phyloP scores from a whole-genome alignment of 2,888 invertebrate species.

The Caradrina clavipalpis region DNA sequence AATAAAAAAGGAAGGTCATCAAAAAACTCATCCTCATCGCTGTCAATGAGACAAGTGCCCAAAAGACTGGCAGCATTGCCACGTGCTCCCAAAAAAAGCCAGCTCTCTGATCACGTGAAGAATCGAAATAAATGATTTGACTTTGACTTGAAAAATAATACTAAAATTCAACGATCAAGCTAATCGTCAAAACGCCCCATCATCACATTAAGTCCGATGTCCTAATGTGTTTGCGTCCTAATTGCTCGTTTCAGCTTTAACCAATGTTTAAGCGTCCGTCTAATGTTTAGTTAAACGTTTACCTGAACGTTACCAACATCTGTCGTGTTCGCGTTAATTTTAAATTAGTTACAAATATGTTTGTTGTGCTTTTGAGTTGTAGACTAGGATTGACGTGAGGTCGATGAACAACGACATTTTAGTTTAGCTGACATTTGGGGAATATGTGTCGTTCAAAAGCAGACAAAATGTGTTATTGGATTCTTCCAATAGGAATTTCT shows the following conservation, averaged over 20 bases:
- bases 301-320: conserved; percentile 51
- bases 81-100: too few relatives aligned
- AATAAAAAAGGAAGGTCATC: too few relatives aligned
- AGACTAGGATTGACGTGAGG: background rate
- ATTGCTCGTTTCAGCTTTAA: conserved; percentile 48
- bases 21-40: too few relatives aligned
- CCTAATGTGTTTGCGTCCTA: conserved; percentile 44
- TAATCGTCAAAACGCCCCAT: conserved; percentile 16
- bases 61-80: too few relatives aligned
- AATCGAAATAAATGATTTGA: too few relatives aligned
- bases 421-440: too few relatives aligned
- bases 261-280: conserved; percentile 41
- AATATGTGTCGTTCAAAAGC: too few relatives aligned
- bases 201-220: conserved; percentile 33
- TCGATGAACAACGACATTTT: too few relatives aligned
- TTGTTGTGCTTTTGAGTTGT: conserved; percentile 5
- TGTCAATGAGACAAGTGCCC: too few relatives aligned
- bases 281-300: conserved; percentile 48
- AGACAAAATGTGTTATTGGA: too few relatives aligned
- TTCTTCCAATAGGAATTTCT: too few relatives aligned
- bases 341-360: conserved; percentile 45
- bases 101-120: too few relatives aligned
- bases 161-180: background rate
- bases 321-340: conserved; percentile 40
- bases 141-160: conserved; percentile 15